Base-by-base conservation (phyloP, 2,888 invertebrate species). In the Portevinia maculata region DNA sequence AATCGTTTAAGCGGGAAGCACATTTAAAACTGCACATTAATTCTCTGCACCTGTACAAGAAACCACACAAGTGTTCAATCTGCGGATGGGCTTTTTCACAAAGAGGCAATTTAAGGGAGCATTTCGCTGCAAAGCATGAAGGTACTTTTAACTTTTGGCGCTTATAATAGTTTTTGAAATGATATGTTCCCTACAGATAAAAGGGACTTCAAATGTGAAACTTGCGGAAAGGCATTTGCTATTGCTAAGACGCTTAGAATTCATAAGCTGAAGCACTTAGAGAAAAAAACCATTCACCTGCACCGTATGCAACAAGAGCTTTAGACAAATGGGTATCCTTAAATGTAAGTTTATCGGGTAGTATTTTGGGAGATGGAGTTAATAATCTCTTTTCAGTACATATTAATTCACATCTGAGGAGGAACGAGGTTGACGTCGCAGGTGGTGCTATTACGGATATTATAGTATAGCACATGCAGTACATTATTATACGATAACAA, bases 71-170 rank as follows among this genome's bases (percentile, higher is more conserved):
- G 21, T 81, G 81, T 15, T 0, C 17, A 8, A 32, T 53, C 1
- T 81, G 81, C 6, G 65, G 41, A 28, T 70, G 70, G 28, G 70
- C 70, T 0, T 81, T 75, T 52, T 24, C 53, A 2, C 81, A 81
- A 57, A 57, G 21, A 17, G 70, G 32, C 19, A 70, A 64, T 41
- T 13, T 81, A 1, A 28, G 11, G 11, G 81, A 81, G 30, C 81
- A 81, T 48, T 24, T 46, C 13, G 48, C 70, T 13, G 3, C 75
- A 0, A 75, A 32, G 1, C 81, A 81, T 53, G 39, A 64, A 5
- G 48, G 81, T 81, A 60, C 21, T 24, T 24, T 24, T 24, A n/a
- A n/a, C n/a, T n/a, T n/a, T n/a, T n/a, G n/a, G n/a, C n/a, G n/a
- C n/a, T n/a, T n/a, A n/a, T n/a, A n/a, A n/a, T n/a, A n/a, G n/a